Evolutionary conservation across 2,113 vertebrate genomes (phyloP).

Genomic region (Melanerpes aurifrons): DNA sequence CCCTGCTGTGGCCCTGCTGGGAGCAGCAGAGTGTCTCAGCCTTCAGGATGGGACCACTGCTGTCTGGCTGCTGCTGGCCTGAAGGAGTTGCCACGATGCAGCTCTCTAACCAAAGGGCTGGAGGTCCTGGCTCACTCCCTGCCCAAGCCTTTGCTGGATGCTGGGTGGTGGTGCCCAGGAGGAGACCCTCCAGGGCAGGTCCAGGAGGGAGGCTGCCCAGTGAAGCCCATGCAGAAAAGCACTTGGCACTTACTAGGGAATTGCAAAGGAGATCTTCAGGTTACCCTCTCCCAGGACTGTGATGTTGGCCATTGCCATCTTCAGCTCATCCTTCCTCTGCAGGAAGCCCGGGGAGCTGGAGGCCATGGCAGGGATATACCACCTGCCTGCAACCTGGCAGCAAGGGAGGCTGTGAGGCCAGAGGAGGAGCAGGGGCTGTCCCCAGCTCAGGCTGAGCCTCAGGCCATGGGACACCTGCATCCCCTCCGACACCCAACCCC

Average conservation of each 20-base stretch:
- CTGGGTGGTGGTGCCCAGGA: neutral
- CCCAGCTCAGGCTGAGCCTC: fast-evolving
- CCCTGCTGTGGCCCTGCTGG: neutral
- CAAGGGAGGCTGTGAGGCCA: neutral
- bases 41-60: neutral
- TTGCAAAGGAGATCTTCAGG: slow-evolving; percentile 30
- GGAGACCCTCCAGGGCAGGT: neutral
- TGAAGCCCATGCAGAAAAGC: neutral
- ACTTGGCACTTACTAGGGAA: slow-evolving; percentile 14
- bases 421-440: neutral
- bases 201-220: neutral
- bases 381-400: slow-evolving; percentile 37
- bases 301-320: neutral
- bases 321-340: neutral
- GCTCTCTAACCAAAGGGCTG: neutral
- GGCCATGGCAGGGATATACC: slow-evolving; percentile 37
- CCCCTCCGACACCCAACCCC: neutral
- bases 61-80: neutral
- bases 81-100: neutral
- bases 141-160: neutral
- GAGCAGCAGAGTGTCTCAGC: neutral
- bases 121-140: neutral
- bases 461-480: neutral
- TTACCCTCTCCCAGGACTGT: fast-evolving
- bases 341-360: neutral